Evolutionary conservation across 2,113 vertebrate genomes (phyloP).

Genomic region (Tricholaema leucomelas): DNA sequence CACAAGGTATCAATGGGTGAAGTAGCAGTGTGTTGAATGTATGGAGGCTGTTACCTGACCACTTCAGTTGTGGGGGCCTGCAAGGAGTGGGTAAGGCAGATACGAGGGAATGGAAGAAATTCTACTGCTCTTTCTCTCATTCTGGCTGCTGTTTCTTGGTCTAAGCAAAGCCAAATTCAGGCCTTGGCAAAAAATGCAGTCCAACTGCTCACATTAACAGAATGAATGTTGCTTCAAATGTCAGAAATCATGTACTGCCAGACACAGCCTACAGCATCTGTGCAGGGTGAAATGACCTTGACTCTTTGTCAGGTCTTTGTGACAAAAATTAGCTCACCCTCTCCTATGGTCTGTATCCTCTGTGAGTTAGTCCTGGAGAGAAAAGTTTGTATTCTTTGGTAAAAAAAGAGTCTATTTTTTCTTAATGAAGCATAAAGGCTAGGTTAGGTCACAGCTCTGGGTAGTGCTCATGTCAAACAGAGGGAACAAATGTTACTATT

Average conservation of each 20-base stretch:
- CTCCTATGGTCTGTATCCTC: background rate
- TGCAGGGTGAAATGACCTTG: background rate
- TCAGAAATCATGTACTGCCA: background rate
- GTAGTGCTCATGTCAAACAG: background rate
- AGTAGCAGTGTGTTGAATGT: too few relatives aligned
- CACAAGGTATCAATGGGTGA: background rate
- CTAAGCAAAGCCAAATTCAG: background rate
- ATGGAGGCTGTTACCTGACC: background rate
- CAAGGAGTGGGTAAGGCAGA: background rate
- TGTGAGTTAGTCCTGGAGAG: background rate
- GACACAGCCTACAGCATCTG: background rate
- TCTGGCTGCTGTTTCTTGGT: background rate
- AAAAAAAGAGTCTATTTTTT: background rate
- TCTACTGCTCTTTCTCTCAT: accelerated
- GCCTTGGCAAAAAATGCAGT: background rate
- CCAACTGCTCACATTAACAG: background rate
- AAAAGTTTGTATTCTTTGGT: background rate
- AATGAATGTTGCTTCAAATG: background rate
- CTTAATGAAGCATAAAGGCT: background rate
- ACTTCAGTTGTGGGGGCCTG: background rate
- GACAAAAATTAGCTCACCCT: background rate
- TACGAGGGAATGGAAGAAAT: background rate
- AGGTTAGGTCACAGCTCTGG: background rate
- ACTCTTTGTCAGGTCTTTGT: background rate
- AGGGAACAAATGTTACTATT: background rate